Percentiles rank a stretch among this genome's conserved stretches.
phyloP scores from a whole-genome alignment of 2,888 invertebrate genomes.

The Sinopyrophorus schimmeli region DNA sequence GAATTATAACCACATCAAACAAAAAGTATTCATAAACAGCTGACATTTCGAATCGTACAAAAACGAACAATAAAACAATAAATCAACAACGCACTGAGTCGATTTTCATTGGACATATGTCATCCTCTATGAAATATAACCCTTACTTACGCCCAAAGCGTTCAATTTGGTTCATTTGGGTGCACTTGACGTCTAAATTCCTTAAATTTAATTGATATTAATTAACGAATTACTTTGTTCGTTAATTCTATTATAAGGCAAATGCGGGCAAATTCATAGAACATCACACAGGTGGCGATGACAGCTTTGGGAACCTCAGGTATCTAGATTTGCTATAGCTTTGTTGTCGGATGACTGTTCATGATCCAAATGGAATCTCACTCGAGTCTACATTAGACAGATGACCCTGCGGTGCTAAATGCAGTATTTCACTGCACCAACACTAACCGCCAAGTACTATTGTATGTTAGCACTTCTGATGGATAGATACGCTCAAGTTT shows the following conservation, averaged over 20 bases:
- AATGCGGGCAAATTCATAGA: constrained; percentile 44
- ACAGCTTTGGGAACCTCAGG: constrained; percentile 46
- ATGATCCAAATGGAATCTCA: constrained; percentile 37
- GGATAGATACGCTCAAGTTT: constrained; percentile 19
- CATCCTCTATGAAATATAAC: constrained; percentile 40
- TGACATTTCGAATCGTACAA: constrained; percentile 40
- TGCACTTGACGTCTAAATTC: constrained; percentile 36
- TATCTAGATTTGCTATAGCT: constrained; percentile 46
- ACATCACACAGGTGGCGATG: constrained; percentile 40
- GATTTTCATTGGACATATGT: constrained; percentile 46
- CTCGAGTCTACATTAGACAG: constrained; percentile 4
- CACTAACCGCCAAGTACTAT: constrained; percentile 23
- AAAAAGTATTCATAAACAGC: constrained; percentile 43
- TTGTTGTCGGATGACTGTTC: constrained; percentile 45
- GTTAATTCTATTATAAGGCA: constrained; percentile 42
- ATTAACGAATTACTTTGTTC: constrained; percentile 43
- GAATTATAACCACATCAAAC: constrained; percentile 36
- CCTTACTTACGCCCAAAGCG: constrained; percentile 36
- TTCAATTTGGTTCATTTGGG: constrained; percentile 38
- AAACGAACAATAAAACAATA: constrained; percentile 45
- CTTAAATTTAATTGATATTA: constrained; percentile 34
- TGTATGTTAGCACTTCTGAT: constrained; percentile 23
- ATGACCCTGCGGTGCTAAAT: constrained; percentile 21
- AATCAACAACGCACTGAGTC: constrained; percentile 43
- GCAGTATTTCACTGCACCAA: constrained; percentile 21